Evolutionary conservation across 2,888 invertebrate species (phyloP), one percentile per base, ranked within the genome.

Genomic region (Drosophila longiperda): DNA sequence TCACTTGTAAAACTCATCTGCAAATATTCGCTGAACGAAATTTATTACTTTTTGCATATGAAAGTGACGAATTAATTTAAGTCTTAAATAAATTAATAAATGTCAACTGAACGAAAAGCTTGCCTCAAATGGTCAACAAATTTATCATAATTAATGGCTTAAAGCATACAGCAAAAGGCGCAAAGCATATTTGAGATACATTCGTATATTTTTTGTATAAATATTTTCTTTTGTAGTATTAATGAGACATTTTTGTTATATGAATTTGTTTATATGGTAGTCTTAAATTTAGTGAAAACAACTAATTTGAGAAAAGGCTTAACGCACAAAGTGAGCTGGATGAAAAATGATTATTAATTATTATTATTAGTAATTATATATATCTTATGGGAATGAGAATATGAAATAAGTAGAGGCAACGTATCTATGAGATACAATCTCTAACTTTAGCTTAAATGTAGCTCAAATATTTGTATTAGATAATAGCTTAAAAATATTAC

Each of bases 121-220:
- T 52, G 52, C 32, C 52, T 52, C 12, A 52, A 29, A 29, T 40
- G n/a, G 55, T n/a, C 29, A 59, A 26, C 38, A n/a, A 38, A 38
- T 38, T 17, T 9, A 26, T 9, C 17, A 54, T 26, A 17, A 58
- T 58, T 45, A 58, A 26, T 48, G 23, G 23, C 17, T 7, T 20
- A 17, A 29, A 40, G 17, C 20, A 23, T n/a, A 33, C 36, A 54
- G 11, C 29, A 32, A 32, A 20, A 26, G 34, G n/a, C 32, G 15
- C 7, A 20, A 8, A 60, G 26, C 34, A 15, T 23, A 26, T 61
- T n/a, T 65, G 17, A 34, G 38, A 58, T 58, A 36, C 32, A 40
- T 26, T 49, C 6, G 17, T 23, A 12, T 15, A 15, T 45, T 15
- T 15, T 23, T 3, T 7, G 23, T 3, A 23, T 9, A 7, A 29